These are phyloP conservation scores for Macroglossus sobrinus DNA, from an alignment of 2,113 vertebrate genomes.

Conservation along the genomic window DNA sequence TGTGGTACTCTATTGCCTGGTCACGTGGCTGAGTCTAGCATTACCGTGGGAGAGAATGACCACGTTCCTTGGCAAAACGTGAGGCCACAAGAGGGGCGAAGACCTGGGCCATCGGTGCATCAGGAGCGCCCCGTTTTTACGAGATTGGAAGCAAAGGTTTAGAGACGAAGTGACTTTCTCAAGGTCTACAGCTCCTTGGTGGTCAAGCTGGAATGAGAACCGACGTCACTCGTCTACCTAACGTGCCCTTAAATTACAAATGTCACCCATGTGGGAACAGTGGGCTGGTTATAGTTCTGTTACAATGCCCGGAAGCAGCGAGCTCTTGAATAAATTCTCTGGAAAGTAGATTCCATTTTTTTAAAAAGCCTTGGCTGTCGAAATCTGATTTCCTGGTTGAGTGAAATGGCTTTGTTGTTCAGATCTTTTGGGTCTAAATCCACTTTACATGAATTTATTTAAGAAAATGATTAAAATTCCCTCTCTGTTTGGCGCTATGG, in stretches of 20 bases:
- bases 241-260: neutral
- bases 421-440: constrained; percentile 42
- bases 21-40: neutral
- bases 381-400: constrained; percentile 58
- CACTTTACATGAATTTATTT: constrained; percentile 66
- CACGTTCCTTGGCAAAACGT: neutral
- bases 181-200: neutral
- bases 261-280: neutral
- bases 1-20: neutral
- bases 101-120: rapidly evolving
- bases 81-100: neutral
- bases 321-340: constrained; percentile 33
- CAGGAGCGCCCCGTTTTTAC: neutral
- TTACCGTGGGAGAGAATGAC: neutral
- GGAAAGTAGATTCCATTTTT: constrained; percentile 49
- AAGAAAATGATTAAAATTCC: constrained; percentile 59
- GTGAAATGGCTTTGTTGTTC: constrained; percentile 49
- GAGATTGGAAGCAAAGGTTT: neutral
- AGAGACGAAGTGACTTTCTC: neutral
- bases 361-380: constrained; percentile 46
- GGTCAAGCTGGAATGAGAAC: neutral
- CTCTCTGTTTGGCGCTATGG: constrained; percentile 1
- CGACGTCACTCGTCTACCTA: neutral
- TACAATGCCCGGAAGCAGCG: neutral
- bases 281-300: neutral